A percentile compares a stretch with the other conserved stretches of the same genome.
These are phyloP conservation scores for Lytechinus pictus DNA, from an alignment of 35 echinoderm and acorn worm genomes.

Conservation along the genomic window DNA sequence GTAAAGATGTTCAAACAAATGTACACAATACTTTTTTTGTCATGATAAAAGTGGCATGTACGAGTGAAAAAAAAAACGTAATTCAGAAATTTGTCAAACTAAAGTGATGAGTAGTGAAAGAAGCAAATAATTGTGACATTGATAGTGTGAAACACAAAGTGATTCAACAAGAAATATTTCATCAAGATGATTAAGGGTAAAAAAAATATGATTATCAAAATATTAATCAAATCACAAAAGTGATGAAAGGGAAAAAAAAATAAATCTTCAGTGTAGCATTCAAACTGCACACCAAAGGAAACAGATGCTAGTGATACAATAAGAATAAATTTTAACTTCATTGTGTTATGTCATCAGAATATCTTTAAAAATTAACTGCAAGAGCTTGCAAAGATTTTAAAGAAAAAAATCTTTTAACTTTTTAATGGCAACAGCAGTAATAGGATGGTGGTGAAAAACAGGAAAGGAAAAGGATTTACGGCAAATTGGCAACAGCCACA, in stretches of 20 bases:
- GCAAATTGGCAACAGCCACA: slow-evolving; percentile 32
- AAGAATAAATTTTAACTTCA: neutral
- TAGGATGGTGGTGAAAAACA: neutral
- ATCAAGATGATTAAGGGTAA: neutral
- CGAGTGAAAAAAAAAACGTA: too few species aligned
- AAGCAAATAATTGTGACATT: neutral
- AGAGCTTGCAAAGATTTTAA: neutral
- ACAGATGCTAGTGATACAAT: neutral
- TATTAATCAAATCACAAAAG: neutral
- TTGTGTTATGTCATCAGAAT: neutral
- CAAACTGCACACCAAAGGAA: neutral
- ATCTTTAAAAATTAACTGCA: neutral
- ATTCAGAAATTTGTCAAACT: neutral
- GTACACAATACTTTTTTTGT: too few species aligned
- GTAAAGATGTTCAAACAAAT: too few species aligned
- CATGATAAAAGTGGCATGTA: too few species aligned
- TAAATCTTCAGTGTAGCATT: neutral
- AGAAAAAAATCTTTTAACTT: neutral
- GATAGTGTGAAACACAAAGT: neutral
- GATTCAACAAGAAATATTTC: neutral
- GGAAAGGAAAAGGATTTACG: neutral
- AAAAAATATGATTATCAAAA: neutral
- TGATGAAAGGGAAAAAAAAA: neutral
- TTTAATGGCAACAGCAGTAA: neutral
- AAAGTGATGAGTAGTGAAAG: neutral